Evolutionary conservation across 1,140 invertebrate species (phyloP).

Genomic region (Bathynomus jamesi): DNA sequence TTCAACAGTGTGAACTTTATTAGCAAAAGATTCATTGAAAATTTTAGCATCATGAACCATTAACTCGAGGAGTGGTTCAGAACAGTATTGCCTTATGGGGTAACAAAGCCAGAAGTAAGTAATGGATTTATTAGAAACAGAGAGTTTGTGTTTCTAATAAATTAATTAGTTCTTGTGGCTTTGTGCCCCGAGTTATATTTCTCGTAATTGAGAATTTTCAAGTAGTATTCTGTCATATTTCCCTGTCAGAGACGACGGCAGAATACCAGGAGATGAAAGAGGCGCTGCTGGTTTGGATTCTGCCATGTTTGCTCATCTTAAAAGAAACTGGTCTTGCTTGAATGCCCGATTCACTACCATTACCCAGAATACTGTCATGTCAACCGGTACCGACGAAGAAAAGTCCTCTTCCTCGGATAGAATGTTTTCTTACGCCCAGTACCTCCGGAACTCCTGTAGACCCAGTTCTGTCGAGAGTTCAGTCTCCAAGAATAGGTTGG

Average conservation of each 20-base stretch:
- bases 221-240: too few relatives aligned
- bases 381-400: slow-evolving; percentile 12
- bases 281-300: slow-evolving; percentile 68
- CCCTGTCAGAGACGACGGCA: slow-evolving; percentile 48
- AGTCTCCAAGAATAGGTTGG: slow-evolving; percentile 19
- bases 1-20: too few relatives aligned
- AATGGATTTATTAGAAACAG: too few relatives aligned
- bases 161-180: too few relatives aligned
- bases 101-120: too few relatives aligned
- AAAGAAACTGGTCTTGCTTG: slow-evolving; percentile 58
- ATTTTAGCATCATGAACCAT: too few relatives aligned
- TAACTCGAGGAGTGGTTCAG: too few relatives aligned
- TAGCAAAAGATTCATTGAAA: too few relatives aligned
- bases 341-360: slow-evolving; percentile 6
- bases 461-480: slow-evolving; percentile 12
- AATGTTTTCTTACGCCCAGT: slow-evolving; percentile 16
- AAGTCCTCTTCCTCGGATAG: slow-evolving; percentile 3
- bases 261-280: slow-evolving; percentile 59
- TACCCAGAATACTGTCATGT: slow-evolving; percentile 3
- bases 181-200: too few relatives aligned
- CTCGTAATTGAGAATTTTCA: too few relatives aligned
- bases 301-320: slow-evolving; percentile 57
- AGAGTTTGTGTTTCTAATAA: too few relatives aligned
- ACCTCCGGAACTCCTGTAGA: slow-evolving; percentile 18
- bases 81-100: too few relatives aligned